Base-by-base conservation (phyloP, 2,888 invertebrate species). In the Sphaerophoria rueppellii region DNA sequence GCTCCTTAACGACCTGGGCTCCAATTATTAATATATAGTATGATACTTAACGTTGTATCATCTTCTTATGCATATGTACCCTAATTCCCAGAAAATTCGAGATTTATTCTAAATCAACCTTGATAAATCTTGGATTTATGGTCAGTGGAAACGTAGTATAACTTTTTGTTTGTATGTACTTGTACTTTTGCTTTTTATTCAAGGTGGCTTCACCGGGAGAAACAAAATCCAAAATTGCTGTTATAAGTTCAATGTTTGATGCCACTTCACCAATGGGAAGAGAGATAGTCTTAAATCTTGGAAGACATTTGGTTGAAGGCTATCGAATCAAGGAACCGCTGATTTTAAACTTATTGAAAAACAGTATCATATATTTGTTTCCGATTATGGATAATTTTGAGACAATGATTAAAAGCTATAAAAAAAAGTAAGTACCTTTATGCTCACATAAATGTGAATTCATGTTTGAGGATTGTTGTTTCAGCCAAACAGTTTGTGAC, bases 211-310 rank as follows among this genome's bases (percentile, higher is more conserved):
- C 94, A 1, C 95, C 96, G 0, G 96, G 96, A 89, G 97, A 97
- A 90, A 93, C 93, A 1, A 97, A 98, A 92, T 95, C 96, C 89
- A 96, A 96, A 89, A 93, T 98, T 14, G 95, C 96, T 0, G 91
- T 98, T n/a, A 92, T 97, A 37, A 98, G 98, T 82, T 97, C 97
- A 70, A 91, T 97, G 67, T 96, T 95, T 90, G 91, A 91, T 72
- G 95, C 95, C 0, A 95, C 95, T 0, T 96, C 98, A 89, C 96
- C 97, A 0, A 92, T 96, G 14, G 97, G 98, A 0, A 94, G 98
- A 71, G 98, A 98, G 91, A 93, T 98, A 79, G 92, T 96, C 0
- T 89, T 98, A 0, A 95, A 98, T 91, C 93, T 98, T 87, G 96
- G 96, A 0, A 94, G 96, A 0, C 98, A 98, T 92, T 91, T 98